Percentiles rank a stretch among this genome's conserved stretches.
Evolutionary conservation across 2,797 vertebrate genomes (phyloP).

Genomic region (Enteromius fasciolatus): DNA sequence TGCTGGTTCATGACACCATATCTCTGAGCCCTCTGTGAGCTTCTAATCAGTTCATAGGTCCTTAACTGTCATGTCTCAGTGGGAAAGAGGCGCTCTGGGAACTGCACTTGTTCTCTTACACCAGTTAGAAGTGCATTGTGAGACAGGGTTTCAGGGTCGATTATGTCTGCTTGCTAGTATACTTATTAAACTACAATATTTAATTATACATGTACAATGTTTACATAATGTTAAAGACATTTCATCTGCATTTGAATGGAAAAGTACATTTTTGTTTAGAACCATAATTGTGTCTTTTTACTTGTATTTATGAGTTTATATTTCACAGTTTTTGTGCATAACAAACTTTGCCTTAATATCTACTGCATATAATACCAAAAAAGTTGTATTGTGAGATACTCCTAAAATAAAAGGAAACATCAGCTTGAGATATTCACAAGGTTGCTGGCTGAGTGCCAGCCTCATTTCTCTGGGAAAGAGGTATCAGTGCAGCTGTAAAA

Average conservation of each 20-base stretch:
- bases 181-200: background rate
- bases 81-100: background rate
- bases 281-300: no score
- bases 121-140: background rate
- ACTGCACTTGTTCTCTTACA: background rate
- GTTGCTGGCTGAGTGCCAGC: background rate
- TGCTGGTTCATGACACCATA: constrained; percentile 27
- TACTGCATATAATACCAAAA: no score
- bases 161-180: background rate
- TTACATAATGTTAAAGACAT: background rate
- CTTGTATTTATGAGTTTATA: no score
- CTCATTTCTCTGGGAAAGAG: background rate
- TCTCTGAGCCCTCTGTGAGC: background rate
- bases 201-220: background rate
- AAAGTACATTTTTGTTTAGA: background rate
- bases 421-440: background rate
- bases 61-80: background rate
- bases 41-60: background rate
- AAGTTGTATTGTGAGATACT: background rate
- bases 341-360: no score
- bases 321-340: no score
- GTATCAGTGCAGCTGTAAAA: background rate
- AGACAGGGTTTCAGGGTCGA: background rate
- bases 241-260: background rate
- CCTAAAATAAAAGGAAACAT: background rate